Percentiles rank a stretch among this genome's conserved stretches.
Evolutionary conservation across 2,797 vertebrate species (phyloP).

Genomic region (Buphagus erythrorhynchus): DNA sequence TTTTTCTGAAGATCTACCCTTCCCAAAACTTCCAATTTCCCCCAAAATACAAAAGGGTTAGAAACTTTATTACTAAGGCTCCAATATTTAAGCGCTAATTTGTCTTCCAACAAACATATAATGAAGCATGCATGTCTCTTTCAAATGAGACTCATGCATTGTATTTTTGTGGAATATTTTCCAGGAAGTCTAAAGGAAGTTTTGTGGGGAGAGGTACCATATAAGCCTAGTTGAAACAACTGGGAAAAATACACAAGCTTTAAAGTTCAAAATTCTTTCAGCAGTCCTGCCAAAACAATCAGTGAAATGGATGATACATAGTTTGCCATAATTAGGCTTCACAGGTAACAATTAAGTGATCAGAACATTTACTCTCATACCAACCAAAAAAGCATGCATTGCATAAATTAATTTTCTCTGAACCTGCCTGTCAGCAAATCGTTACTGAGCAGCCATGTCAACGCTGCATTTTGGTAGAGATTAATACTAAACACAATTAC

Average conservation of each 20-base stretch:
- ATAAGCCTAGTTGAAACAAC: neutral
- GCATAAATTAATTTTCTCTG: conserved; percentile 23
- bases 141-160: neutral
- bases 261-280: neutral
- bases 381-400: neutral
- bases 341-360: conserved; percentile 58
- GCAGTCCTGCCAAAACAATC: conserved; percentile 9
- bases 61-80: neutral
- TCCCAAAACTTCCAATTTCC: neutral
- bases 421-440: conserved; percentile 25
- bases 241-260: neutral
- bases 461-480: neutral
- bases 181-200: neutral
- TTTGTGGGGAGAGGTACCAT: neutral
- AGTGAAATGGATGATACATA: conserved; percentile 7
- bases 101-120: neutral
- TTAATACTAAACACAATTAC: neutral
- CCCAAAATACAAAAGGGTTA: neutral
- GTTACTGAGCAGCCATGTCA: neutral
- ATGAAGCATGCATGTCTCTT: neutral
- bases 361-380: conserved; percentile 38
- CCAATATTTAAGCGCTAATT: neutral
- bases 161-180: neutral
- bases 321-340: conserved; percentile 40
- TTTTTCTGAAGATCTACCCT: neutral